A percentile compares a stretch with the other conserved stretches of the same genome.
These are phyloP conservation scores for Tetranychus truncatus DNA, from an alignment of 2,888 invertebrate genomes.

Conservation along the genomic window DNA sequence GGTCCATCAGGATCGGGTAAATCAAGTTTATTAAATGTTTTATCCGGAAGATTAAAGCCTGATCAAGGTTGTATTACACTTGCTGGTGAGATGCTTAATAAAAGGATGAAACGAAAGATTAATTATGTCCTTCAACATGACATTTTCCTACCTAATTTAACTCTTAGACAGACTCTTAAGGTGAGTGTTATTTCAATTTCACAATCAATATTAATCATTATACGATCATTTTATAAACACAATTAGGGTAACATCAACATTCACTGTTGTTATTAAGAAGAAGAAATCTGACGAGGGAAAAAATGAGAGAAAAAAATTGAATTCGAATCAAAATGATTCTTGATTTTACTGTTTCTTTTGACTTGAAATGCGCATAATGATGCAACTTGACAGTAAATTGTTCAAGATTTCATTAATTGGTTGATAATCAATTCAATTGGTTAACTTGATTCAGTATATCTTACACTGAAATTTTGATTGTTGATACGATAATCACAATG, in stretches of 20 bases:
- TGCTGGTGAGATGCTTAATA: slow-evolving; percentile 46
- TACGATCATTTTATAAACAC: neutral
- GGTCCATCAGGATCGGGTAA: slow-evolving; percentile 34
- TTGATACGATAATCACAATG: too few species aligned
- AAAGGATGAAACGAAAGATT: slow-evolving; percentile 52
- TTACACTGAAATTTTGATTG: too few species aligned
- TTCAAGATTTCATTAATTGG: too few species aligned
- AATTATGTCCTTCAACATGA: slow-evolving; percentile 66
- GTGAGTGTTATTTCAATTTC: slow-evolving; percentile 32
- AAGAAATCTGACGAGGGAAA: too few species aligned
- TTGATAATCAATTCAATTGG: too few species aligned
- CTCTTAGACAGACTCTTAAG: slow-evolving; percentile 53
- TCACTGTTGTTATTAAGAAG: neutral
- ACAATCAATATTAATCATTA: neutral
- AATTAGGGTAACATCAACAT: neutral
- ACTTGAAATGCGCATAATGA: too few species aligned
- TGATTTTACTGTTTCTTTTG: too few species aligned
- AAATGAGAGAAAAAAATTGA: too few species aligned
- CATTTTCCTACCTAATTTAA: slow-evolving; percentile 58
- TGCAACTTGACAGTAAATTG: too few species aligned
- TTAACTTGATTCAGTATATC: too few species aligned
- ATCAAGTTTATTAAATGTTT: slow-evolving; percentile 54
- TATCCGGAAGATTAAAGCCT: slow-evolving; percentile 47
- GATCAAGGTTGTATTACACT: slow-evolving; percentile 48
- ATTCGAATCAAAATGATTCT: too few species aligned